Percentiles rank a stretch among this genome's conserved stretches.
Conservation (phyloP, 2,888 invertebrate species). For the Coenonympha glycerion region DNA sequence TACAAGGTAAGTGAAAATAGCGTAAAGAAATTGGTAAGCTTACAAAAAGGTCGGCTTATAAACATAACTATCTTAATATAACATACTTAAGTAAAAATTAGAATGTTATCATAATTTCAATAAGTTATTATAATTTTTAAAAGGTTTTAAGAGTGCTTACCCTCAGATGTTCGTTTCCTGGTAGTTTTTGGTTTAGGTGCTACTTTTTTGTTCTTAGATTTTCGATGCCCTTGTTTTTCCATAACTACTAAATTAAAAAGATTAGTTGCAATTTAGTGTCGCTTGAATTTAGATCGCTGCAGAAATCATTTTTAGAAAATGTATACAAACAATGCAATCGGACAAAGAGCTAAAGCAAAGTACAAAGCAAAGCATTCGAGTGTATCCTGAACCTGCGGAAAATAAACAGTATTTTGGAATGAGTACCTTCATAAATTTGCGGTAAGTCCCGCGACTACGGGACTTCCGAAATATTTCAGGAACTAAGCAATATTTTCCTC, state of each 20-base stretch:
- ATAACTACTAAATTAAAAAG: conserved; percentile 36
- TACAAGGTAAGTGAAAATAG: too few species aligned
- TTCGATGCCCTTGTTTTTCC: conserved; percentile 51
- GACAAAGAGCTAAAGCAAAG: neutral
- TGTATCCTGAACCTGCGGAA: neutral
- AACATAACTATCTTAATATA: too few species aligned
- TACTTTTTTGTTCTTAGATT: conserved; percentile 55
- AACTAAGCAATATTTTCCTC: neutral
- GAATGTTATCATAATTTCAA: neutral
- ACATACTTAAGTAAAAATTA: too few species aligned
- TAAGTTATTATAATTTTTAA: neutral
- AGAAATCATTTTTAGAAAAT: neutral
- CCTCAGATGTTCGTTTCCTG: conserved; percentile 59
- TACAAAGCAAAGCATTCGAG: neutral
- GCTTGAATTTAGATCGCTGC: neutral
- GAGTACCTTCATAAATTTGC: conserved; percentile 10
- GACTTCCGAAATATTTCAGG: conserved; percentile 21
- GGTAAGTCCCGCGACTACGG: conserved; percentile 24
- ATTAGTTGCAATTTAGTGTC: neutral
- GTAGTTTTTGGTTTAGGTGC: conserved; percentile 48
- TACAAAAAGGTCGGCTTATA: too few species aligned
- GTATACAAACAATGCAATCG: neutral
- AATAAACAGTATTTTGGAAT: neutral
- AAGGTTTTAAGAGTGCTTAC: conserved; percentile 32
- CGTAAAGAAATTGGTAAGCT: too few species aligned